Percentiles rank a stretch among this genome's conserved stretches.
phyloP scores from a whole-genome alignment of 2,113 vertebrate genomes.

The Odocoileus virginianus region DNA sequence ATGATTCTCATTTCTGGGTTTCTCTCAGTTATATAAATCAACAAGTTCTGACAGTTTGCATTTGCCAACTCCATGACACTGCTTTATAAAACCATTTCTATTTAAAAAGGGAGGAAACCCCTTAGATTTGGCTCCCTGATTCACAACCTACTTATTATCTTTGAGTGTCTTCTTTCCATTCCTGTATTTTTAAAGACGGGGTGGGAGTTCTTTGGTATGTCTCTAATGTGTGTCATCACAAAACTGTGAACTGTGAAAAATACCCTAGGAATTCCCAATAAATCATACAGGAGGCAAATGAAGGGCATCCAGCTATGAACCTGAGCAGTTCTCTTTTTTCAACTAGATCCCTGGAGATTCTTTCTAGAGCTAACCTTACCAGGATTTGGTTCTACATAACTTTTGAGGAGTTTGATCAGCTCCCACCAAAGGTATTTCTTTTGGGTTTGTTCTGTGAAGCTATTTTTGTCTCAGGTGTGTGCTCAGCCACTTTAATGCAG shows the following conservation, averaged over 20 bases:
- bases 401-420: background rate
- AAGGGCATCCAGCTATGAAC: slow-evolving; percentile 19
- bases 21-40: background rate
- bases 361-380: background rate
- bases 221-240: slow-evolving; percentile 51
- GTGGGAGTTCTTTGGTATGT: slow-evolving; percentile 29
- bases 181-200: slow-evolving; percentile 40
- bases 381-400: background rate
- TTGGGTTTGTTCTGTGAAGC: background rate
- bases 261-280: slow-evolving; percentile 47
- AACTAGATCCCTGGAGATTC: background rate
- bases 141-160: background rate
- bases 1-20: background rate
- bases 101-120: background rate
- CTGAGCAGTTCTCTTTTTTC: background rate
- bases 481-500: background rate
- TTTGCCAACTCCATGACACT: background rate
- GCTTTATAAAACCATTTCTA: background rate
- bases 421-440: background rate
- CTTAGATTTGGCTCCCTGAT: background rate
- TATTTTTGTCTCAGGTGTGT: background rate
- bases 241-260: slow-evolving; percentile 64
- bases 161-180: slow-evolving; percentile 40
- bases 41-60: background rate
- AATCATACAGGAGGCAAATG: slow-evolving; percentile 41